These are phyloP conservation scores for Cepphus grylle DNA, from an alignment of 2,113 vertebrate species.

Conservation along the genomic window DNA sequence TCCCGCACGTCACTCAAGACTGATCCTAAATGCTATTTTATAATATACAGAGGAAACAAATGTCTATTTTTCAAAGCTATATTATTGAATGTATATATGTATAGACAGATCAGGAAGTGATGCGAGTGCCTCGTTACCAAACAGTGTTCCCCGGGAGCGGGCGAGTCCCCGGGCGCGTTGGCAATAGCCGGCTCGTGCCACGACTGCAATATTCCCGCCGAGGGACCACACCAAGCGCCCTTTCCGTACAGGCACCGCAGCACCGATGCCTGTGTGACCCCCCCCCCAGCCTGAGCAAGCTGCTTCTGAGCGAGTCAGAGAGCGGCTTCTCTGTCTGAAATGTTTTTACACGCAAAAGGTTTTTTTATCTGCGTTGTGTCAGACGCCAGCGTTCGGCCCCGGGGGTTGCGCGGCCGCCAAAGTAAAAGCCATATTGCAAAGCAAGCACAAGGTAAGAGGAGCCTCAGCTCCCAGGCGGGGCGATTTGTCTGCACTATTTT, in stretches of 20 bases:
- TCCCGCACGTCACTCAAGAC: slow-evolving; percentile 38
- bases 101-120: slow-evolving; percentile 26
- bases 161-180: not conserved
- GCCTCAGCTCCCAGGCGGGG: not conserved
- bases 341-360: not conserved
- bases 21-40: slow-evolving; percentile 62
- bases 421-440: slow-evolving; percentile 38
- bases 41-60: slow-evolving; percentile 48
- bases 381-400: not conserved
- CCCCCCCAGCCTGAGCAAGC: not conserved
- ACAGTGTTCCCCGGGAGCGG: not conserved
- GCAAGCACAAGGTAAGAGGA: slow-evolving; percentile 7
- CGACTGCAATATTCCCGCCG: not conserved
- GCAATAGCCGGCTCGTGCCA: not conserved
- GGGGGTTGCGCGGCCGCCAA: not conserved
- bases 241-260: not conserved
- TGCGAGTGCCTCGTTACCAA: not conserved
- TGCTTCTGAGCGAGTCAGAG: not conserved
- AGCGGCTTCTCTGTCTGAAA: not conserved
- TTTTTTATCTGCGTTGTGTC: fast-evolving
- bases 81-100: slow-evolving; percentile 69
- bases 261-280: fast-evolving
- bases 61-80: slow-evolving; percentile 70
- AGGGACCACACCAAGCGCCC: not conserved
- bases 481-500: not conserved